Base-by-base conservation (phyloP, 2,797 vertebrate genomes). In the Poeciliopsis paucimaculata region DNA sequence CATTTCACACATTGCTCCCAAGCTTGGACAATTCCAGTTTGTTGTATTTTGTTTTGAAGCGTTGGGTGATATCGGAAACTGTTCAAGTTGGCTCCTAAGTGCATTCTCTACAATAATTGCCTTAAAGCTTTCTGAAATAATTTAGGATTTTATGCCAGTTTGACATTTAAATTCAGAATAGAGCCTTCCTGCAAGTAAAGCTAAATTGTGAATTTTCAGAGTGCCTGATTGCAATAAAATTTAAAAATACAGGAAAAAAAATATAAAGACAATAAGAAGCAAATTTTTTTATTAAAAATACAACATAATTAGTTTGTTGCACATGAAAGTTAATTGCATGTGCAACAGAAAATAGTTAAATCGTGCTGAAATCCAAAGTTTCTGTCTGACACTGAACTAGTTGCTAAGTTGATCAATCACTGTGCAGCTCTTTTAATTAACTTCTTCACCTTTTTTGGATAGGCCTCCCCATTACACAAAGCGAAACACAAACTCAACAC, bases 391-490 rank as follows among this genome's bases (percentile, higher is more conserved):
- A 84, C 70, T 41, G 55, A 90, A 81, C 75, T 84, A 80, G 88
- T 88, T 84, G 77, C 86, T 84, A 87, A 89, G 84, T 88, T 76
- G 85, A 94, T 93, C 85, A 86, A 84, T 87, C 79, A 84, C 92
- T 91, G 89, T 87, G 77, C 57, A 88, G 73, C 75, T 87, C 79
- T 87, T 79, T 88, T 91, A 94, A 94, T 95, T 81, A 94, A 90
- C 79, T 66, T 77, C 81, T 85, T 80, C 77, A 76, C 76, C 78
- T 82, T 77, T 34, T 71, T 55, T 68, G 74, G 78, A 85, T 72
- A 79, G 76, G 82, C 88, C 78, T 84, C 76, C 78, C 34, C 8
- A 81, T 60, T 76, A n/a, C 73, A 43, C 80, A 86, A 45, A 73
- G 80, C 85, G 28, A 75, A 55, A 39, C 86, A 77, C 81, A 73